Conservation (phyloP, 2,797 vertebrate species). For the Microhierax caerulescens region DNA sequence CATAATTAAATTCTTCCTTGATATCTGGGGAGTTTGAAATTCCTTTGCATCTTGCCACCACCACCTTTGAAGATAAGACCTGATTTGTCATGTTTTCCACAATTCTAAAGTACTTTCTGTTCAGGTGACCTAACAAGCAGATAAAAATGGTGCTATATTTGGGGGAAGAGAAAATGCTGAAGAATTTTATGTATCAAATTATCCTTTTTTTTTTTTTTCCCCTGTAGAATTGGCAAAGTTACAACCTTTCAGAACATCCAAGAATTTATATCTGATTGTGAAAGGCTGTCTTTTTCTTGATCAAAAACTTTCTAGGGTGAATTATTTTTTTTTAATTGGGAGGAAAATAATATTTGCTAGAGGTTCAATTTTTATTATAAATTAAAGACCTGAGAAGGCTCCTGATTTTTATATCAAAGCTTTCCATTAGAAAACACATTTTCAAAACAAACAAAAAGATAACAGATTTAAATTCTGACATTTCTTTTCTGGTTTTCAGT, state of each 20-base stretch:
- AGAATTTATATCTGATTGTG: not conserved
- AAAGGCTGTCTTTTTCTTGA: not conserved
- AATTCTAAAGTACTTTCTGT: not conserved
- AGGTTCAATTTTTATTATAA: not conserved
- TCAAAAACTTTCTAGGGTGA: not conserved
- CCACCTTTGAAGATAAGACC: constrained; percentile 48
- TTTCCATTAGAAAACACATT: not conserved
- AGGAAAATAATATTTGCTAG: not conserved
- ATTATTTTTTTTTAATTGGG: not conserved
- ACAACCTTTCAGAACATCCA: not conserved
- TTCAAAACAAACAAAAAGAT: not conserved
- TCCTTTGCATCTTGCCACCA: constrained; percentile 37
- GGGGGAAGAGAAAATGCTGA: not conserved
- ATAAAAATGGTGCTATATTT: not conserved
- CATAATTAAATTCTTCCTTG: constrained; percentile 44
- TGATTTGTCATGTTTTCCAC: not conserved
- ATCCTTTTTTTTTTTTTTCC: not conserved
- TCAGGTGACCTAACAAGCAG: not conserved
- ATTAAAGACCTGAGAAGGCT: not conserved
- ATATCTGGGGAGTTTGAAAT: constrained; percentile 8
- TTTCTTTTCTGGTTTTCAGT: not conserved
- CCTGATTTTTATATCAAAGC: not conserved
- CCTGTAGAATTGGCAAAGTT: not conserved
- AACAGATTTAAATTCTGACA: not conserved
- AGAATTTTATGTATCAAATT: not conserved